These are phyloP conservation scores for Syngnathus acus DNA, from an alignment of 2,797 vertebrate species.

Conservation along the genomic window DNA sequence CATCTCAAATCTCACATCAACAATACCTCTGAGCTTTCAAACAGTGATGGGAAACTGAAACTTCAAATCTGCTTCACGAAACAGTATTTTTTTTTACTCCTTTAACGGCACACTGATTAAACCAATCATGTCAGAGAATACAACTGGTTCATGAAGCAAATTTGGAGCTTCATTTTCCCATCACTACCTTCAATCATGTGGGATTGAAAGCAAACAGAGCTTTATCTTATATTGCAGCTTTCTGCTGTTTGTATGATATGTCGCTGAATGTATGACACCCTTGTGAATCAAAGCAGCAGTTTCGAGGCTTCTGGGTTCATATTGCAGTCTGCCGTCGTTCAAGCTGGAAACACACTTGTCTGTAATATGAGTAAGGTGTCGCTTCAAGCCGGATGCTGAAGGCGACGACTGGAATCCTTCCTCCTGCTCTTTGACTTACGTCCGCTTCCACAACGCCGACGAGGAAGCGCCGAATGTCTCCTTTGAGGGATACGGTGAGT, in stretches of 20 bases:
- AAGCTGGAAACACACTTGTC: not conserved
- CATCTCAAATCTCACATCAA: slow-evolving; percentile 14
- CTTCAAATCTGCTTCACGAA: too few species aligned
- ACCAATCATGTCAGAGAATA: too few species aligned
- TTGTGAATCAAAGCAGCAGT: not conserved
- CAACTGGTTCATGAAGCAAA: too few species aligned
- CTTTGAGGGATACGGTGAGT: slow-evolving; percentile 29
- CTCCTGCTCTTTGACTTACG: slow-evolving; percentile 20
- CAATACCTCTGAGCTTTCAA: too few species aligned
- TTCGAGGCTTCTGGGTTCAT: not conserved
- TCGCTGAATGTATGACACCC: not conserved
- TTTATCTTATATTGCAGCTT: too few species aligned
- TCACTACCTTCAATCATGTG: too few species aligned
- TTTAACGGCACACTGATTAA: too few species aligned
- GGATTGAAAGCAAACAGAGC: too few species aligned
- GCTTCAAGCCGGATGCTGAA: not conserved
- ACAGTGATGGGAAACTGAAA: too few species aligned
- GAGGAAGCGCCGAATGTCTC: slow-evolving; percentile 16
- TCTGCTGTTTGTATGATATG: too few species aligned
- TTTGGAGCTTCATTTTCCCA: too few species aligned
- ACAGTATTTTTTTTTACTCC: too few species aligned
- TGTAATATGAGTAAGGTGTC: slow-evolving; percentile 1
- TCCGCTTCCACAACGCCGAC: slow-evolving; percentile 7
- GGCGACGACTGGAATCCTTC: not conserved
- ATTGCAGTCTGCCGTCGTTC: not conserved